These are phyloP conservation scores for Bibio marci DNA, from an alignment of 2,888 invertebrate genomes.

Conservation along the genomic window DNA sequence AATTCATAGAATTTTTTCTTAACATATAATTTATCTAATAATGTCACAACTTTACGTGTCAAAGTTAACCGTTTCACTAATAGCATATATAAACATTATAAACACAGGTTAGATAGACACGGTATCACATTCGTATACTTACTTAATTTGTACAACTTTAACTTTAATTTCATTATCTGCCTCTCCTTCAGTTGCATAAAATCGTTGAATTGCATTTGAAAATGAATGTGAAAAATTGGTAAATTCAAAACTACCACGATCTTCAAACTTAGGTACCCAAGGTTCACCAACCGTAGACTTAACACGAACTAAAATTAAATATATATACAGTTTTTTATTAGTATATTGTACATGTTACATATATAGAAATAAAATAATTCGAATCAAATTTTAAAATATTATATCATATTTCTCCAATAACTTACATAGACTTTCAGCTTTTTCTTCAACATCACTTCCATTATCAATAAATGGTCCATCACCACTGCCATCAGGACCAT, in stretches of 20 bases:
- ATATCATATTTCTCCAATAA: not conserved
- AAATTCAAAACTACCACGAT: constrained; percentile 6
- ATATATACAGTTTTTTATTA: too few relatives aligned
- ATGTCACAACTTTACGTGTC: too few relatives aligned
- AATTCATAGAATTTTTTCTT: too few relatives aligned
- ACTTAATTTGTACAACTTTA: constrained; percentile 6
- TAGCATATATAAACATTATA: too few relatives aligned
- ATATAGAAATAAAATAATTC: not conserved
- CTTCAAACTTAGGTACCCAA: constrained; percentile 3
- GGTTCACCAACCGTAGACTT: constrained; percentile 4
- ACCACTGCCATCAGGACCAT: not conserved
- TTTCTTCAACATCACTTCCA: constrained; percentile 1
- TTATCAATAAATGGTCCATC: not conserved
- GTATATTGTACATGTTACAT: too few relatives aligned
- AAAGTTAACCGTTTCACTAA: too few relatives aligned
- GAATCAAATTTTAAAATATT: constrained; percentile 1
- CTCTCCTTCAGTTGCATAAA: constrained; percentile 1
- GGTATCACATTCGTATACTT: too few relatives aligned
- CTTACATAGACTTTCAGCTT: constrained; percentile 3
- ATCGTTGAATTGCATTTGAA: constrained; percentile 5
- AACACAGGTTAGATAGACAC: too few relatives aligned
- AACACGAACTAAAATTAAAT: constrained; percentile 5
- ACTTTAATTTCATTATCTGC: constrained; percentile 1
- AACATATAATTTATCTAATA: too few relatives aligned
- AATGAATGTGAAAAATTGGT: constrained; percentile 3